Evolutionary conservation across 1,140 invertebrate species (phyloP), one percentile per base, ranked within the genome.

Genomic region (Vanessa tameamea): DNA sequence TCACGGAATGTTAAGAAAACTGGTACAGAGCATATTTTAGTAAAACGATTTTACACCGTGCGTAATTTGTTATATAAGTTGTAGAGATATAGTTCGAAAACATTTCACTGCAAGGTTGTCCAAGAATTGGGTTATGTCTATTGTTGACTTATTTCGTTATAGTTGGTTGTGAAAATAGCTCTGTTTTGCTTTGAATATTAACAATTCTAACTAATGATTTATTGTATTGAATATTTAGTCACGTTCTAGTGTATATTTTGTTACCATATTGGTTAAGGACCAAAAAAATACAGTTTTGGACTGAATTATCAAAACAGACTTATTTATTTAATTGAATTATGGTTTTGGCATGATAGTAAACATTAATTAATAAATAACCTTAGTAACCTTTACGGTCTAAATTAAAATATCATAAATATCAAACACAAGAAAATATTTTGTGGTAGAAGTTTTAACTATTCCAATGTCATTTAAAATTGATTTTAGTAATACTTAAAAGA

Each of bases 1-100:
- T 50, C 23, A 59, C 55, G 57, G 57, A 26, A 23, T 61, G 16
- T 37, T 37, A 61, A 23, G 13, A 15, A 37, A 61, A 61, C 57
- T n/a, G 15, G 57, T 15, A 61, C 57, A 26, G 15, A 23, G 15
- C 5, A 43, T 43, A 43, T 43, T 43, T 43, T 43, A 15, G 26
- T 61, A 20, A 59, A 61, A 11, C 26, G 26, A 31, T 61, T 23
- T 57, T 43, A 51, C n/a, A n/a, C 6, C 16, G 57, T 15, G 31
- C 14, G 12, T n/a, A 37, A 37, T 61, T 37, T 15, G 31, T 61
- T 37, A 61, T 57, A n/a, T 57, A 23, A 23, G 53, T 57, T 14
- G 43, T 61, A 37, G 23, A 57, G 57, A 61, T 43, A 61, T 61
- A 61, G 57, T 61, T 37, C 15, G 57, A n/a, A 43, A 43, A 61